A percentile compares a stretch with the other conserved stretches of the same genome.
phyloP scores from a whole-genome alignment of 2,888 invertebrate genomes.

The Meta bourneti region DNA sequence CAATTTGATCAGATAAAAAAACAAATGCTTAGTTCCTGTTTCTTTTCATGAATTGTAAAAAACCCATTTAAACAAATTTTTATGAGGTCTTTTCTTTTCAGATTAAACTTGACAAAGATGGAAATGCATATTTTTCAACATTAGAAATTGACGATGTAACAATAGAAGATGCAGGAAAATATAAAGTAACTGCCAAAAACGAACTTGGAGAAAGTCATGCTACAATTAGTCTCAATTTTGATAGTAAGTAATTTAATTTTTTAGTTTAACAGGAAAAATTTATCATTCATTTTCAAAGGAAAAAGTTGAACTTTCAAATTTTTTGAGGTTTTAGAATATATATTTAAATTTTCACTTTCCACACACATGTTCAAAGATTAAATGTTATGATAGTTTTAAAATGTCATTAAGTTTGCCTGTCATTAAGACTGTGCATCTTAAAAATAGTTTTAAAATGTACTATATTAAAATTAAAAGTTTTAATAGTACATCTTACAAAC shows the following conservation, averaged over 20 bases:
- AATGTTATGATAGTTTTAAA: too few species aligned
- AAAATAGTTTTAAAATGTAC: too few species aligned
- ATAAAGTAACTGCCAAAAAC: conserved; percentile 97
- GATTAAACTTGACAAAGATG: conserved; percentile 94
- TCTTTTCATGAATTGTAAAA: too few species aligned
- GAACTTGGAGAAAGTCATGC: conserved; percentile 98
- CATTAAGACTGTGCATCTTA: too few species aligned
- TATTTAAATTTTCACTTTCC: too few species aligned
- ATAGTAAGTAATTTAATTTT: conserved; percentile 88
- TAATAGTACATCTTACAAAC: too few species aligned
- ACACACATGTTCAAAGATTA: too few species aligned
- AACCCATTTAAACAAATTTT: not conserved
- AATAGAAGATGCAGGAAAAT: conserved; percentile 98
- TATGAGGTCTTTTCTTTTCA: conserved; percentile 80
- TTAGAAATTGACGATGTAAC: conserved; percentile 96
- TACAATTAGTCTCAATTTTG: conserved; percentile 97
- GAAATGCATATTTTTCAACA: conserved; percentile 95
- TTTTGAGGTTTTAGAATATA: too few species aligned
- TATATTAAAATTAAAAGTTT: too few species aligned
- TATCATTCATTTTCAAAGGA: not conserved
- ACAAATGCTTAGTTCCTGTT: too few species aligned
- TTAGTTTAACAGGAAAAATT: not conserved
- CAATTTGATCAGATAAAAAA: too few species aligned
- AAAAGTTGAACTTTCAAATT: not conserved
- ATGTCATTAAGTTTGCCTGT: too few species aligned